These are phyloP conservation scores for Porites lobata DNA, from an alignment of 92 coral and sea anemone genomes.

Conservation along the genomic window DNA sequence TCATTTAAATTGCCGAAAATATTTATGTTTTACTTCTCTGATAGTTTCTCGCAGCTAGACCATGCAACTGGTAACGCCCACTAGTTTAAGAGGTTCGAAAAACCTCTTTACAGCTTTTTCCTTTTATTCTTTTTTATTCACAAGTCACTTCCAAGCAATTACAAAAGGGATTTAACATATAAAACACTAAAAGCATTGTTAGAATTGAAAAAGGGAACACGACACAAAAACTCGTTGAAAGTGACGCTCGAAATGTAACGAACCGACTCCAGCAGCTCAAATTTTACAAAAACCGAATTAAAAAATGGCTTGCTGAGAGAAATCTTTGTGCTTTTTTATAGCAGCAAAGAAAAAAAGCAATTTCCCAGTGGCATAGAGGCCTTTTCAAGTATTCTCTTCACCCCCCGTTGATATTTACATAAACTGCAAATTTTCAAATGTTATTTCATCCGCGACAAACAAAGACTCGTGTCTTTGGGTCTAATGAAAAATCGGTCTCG, in stretches of 20 bases:
- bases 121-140: slow-evolving; percentile 10
- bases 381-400: slow-evolving; percentile 54
- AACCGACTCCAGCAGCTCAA: not conserved
- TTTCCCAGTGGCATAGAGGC: slow-evolving; percentile 25
- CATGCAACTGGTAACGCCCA: slow-evolving; percentile 15
- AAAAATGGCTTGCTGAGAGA: slow-evolving; percentile 32
- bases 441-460: slow-evolving; percentile 71
- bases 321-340: slow-evolving; percentile 16
- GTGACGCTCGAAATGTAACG: not conserved
- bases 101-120: slow-evolving; percentile 19
- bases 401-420: slow-evolving; percentile 68
- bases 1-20: not conserved
- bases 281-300: not conserved
- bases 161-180: not conserved
- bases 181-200: slow-evolving; percentile 4
- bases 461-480: slow-evolving; percentile 62
- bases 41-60: not conserved
- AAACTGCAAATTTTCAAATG: slow-evolving; percentile 75
- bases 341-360: slow-evolving; percentile 34
- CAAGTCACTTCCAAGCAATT: slow-evolving; percentile 41
- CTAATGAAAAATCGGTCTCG: slow-evolving; percentile 87
- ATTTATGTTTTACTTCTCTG: not conserved
- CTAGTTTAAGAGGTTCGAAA: slow-evolving; percentile 1
- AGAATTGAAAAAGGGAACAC: not conserved
- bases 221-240: not conserved